These are phyloP conservation scores for Luscinia megarhynchos DNA, from an alignment of 2,797 vertebrate species.

Conservation along the genomic window DNA sequence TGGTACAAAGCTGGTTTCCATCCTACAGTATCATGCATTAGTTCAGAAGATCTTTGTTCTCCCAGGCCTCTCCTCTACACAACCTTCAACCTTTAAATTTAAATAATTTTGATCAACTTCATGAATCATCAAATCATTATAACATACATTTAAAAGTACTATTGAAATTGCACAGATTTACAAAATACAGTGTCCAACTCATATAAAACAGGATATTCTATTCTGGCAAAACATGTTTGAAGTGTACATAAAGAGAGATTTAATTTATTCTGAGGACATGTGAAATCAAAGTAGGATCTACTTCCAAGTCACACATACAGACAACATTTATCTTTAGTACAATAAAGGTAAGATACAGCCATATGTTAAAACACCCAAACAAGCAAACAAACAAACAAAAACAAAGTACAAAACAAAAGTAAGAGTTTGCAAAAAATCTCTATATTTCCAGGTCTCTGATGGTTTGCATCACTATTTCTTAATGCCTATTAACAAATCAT, in stretches of 20 bases:
- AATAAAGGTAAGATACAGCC: background rate
- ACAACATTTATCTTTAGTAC: background rate
- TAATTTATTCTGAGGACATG: background rate
- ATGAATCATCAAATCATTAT: slow-evolving; percentile 13
- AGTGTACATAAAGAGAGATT: background rate
- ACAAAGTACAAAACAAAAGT: background rate
- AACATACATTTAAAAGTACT: slow-evolving; percentile 27
- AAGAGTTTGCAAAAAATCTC: background rate
- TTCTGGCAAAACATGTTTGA: background rate
- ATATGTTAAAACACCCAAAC: background rate
- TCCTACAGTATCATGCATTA: background rate
- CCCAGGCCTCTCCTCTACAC: background rate
- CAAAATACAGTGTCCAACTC: background rate
- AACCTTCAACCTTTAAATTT: background rate
- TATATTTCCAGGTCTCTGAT: background rate
- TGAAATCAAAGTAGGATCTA: background rate
- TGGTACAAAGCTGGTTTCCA: slow-evolving; percentile 6
- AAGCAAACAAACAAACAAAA: background rate
- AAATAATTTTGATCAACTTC: slow-evolving; percentile 46
- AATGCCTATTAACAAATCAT: background rate
- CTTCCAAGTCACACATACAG: background rate
- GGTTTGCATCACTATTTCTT: background rate
- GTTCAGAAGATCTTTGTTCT: slow-evolving; percentile 13
- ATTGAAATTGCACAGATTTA: background rate
- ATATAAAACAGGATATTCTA: background rate